Conservation (phyloP, 2,888 invertebrate species). For the Taphrorychus bicolor region DNA sequence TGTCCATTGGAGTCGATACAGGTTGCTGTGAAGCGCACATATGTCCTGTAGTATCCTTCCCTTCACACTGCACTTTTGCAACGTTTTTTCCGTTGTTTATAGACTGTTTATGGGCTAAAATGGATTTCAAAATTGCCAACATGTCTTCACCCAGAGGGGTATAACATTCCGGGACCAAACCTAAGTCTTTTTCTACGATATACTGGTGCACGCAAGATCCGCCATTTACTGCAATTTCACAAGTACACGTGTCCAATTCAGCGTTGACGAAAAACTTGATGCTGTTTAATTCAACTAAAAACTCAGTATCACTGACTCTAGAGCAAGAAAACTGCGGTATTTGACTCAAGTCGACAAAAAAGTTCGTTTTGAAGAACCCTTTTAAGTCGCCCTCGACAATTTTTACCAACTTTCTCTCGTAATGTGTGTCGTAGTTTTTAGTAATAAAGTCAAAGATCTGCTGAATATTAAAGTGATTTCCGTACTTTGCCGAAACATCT, state of each 20-base stretch:
- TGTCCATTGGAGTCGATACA: too few species aligned
- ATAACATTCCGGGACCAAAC: conserved; percentile 24
- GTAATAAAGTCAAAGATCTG: conserved; percentile 28
- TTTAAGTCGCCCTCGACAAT: conserved; percentile 19
- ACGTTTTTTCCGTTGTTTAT: too few species aligned
- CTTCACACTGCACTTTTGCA: too few species aligned
- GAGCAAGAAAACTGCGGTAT: conserved; percentile 14
- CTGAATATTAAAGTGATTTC: conserved; percentile 17
- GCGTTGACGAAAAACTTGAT: conserved; percentile 24
- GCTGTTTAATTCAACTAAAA: conserved; percentile 13
- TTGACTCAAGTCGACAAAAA: conserved; percentile 20
- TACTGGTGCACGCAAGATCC: conserved; percentile 31
- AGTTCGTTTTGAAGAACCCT: conserved; percentile 32
- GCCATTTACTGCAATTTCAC: conserved; percentile 19
- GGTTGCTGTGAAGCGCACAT: too few species aligned
- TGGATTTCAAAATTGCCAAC: conserved; percentile 14
- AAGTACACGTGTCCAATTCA: conserved; percentile 30
- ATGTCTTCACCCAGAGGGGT: conserved; percentile 22
- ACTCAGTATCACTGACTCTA: conserved; percentile 22
- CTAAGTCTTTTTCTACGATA: conserved; percentile 23
- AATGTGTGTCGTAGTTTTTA: conserved; percentile 19
- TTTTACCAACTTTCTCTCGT: conserved; percentile 24
- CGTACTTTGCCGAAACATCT: conserved; percentile 22
- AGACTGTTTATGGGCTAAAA: conserved; percentile 16
- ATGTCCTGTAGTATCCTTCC: not conserved